These are phyloP conservation scores for Dromococcyx pavoninus DNA, from an alignment of 2,797 vertebrate genomes.

Conservation along the genomic window DNA sequence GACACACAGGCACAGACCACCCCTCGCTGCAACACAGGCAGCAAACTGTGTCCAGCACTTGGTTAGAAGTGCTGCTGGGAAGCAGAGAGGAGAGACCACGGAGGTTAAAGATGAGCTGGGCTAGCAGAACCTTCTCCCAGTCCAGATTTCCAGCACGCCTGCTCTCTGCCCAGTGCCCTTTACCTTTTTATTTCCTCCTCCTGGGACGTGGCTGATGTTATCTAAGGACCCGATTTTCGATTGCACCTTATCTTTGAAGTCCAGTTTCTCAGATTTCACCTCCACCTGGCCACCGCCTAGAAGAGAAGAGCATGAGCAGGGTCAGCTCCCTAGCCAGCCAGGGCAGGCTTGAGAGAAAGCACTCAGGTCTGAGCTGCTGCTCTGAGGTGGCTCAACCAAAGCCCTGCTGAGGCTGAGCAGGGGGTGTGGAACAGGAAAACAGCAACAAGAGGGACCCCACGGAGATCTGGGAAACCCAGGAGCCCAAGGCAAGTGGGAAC, in stretches of 20 bases:
- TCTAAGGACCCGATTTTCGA: conserved; percentile 93
- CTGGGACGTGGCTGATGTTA: conserved; percentile 92
- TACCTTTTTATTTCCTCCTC: conserved; percentile 91
- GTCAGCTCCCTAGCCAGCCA: neutral
- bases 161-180: neutral
- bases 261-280: conserved; percentile 95
- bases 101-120: neutral
- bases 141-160: neutral
- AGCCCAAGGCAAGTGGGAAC: neutral
- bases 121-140: neutral
- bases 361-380: neutral
- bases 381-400: neutral
- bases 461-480: neutral
- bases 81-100: neutral
- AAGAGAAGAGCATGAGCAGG: neutral
- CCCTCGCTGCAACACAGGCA: neutral
- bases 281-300: conserved; percentile 93
- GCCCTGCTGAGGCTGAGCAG: neutral
- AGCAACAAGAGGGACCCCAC: neutral
- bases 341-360: neutral
- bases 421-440: neutral
- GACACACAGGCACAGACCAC: neutral
- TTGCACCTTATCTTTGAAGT: conserved; percentile 91
- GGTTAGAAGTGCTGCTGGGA: neutral
- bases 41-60: neutral